Evolutionary conservation across 2,113 vertebrate species (phyloP).

Genomic region (Vulpes lagopus): DNA sequence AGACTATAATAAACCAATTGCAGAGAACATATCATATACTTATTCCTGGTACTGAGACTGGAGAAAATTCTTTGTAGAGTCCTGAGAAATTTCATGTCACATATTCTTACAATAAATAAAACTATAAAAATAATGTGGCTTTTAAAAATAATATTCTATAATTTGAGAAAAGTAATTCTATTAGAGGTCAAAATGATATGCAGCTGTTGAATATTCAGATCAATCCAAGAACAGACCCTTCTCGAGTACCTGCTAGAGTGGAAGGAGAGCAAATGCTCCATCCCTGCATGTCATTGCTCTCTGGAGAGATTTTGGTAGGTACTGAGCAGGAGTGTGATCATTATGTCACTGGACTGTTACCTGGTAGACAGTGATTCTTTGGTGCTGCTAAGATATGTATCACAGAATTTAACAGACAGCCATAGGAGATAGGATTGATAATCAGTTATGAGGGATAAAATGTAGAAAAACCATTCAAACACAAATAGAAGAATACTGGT

Average conservation of each 20-base stretch:
- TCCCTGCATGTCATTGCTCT: neutral
- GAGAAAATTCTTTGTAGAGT: neutral
- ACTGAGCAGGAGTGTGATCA: neutral
- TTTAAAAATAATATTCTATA: conserved; percentile 21
- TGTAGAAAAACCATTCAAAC: neutral
- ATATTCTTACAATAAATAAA: neutral
- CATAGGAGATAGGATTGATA: neutral
- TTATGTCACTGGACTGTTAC: neutral
- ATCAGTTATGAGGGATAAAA: neutral
- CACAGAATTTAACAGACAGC: neutral
- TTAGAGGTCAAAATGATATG: neutral
- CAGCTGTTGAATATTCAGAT: neutral
- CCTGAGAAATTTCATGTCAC: neutral
- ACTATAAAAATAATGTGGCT: neutral
- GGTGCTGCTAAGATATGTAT: neutral
- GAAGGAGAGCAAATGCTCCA: neutral
- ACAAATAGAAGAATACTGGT: neutral
- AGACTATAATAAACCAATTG: neutral
- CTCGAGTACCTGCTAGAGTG: neutral
- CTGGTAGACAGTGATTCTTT: neutral
- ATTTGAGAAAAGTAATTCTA: neutral
- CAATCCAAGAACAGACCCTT: neutral
- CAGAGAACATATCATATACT: neutral
- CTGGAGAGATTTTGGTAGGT: neutral
- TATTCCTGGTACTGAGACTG: neutral